Percentiles rank a stretch among this genome's conserved stretches.
These are phyloP conservation scores for Hyla sarda DNA, from an alignment of 2,113 vertebrate genomes.

Conservation along the genomic window DNA sequence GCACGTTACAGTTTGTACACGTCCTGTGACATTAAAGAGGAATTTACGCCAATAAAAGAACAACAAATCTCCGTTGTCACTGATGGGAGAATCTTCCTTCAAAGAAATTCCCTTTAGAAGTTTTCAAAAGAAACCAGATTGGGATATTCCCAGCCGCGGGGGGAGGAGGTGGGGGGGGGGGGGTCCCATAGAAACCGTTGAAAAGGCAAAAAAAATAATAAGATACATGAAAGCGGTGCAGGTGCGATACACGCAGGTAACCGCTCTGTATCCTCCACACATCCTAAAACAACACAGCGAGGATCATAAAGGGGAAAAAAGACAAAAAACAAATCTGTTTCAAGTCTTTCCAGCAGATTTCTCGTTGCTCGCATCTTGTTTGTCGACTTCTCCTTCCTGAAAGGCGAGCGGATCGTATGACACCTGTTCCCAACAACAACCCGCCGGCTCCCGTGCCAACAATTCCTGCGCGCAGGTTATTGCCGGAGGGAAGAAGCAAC, in stretches of 20 bases:
- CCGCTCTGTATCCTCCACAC: neutral
- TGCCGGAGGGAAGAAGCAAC: constrained; percentile 52
- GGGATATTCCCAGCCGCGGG: constrained; percentile 41
- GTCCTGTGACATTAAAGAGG: neutral
- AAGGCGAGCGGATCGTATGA: constrained; percentile 15
- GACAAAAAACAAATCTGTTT: neutral
- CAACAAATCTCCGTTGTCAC: neutral
- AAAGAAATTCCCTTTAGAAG: constrained; percentile 35
- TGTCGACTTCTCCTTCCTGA: constrained; percentile 37
- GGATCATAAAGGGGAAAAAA: neutral
- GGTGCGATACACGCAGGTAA: constrained; percentile 26
- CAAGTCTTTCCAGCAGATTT: constrained; percentile 25
- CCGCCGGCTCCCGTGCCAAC: constrained; percentile 20
- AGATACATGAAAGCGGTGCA: constrained; percentile 18
- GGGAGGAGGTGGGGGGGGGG: neutral
- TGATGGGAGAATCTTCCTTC: neutral
- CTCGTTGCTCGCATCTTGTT: neutral
- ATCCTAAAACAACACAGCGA: neutral
- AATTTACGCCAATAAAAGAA: neutral
- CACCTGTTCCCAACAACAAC: constrained; percentile 48
- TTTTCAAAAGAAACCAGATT: neutral
- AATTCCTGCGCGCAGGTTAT: constrained; percentile 46
- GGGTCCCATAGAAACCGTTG: neutral
- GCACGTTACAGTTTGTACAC: no score
- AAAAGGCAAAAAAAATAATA: constrained; percentile 3